phyloP scores from a whole-genome alignment of 1,140 invertebrate species.

The Cataglyphis hispanica region DNA sequence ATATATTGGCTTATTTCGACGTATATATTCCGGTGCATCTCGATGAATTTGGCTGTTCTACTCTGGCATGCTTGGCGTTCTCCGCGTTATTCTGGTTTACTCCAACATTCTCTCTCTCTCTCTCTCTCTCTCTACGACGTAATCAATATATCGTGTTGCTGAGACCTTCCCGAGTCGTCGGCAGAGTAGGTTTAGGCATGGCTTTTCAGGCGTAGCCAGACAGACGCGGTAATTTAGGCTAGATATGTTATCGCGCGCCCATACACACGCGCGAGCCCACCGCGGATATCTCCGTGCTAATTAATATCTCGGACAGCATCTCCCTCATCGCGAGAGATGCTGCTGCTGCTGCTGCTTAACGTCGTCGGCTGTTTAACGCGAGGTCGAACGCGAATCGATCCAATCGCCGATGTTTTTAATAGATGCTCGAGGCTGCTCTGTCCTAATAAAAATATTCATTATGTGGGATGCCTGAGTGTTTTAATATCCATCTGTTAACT shows the following conservation, averaged over 20 bases:
- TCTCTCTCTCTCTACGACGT: slow-evolving; percentile 8
- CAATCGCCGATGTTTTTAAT: slow-evolving; percentile 33
- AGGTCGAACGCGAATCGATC: slow-evolving; percentile 38
- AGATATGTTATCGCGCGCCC: slow-evolving; percentile 45
- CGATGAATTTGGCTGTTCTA: slow-evolving; percentile 57
- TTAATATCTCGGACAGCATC: slow-evolving; percentile 59
- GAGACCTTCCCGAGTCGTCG: slow-evolving; percentile 55
- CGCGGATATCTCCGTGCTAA: slow-evolving; percentile 45
- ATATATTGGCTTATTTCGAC: slow-evolving; percentile 60
- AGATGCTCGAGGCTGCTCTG: slow-evolving; percentile 14
- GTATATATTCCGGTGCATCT: slow-evolving; percentile 56
- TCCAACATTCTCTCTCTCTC: slow-evolving; percentile 23
- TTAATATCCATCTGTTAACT: neutral
- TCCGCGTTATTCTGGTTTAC: slow-evolving; percentile 55
- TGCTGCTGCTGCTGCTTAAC: neutral
- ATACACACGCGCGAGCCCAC: neutral
- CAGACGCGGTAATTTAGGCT: slow-evolving; percentile 13
- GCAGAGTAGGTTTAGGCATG: slow-evolving; percentile 44
- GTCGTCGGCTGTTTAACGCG: slow-evolving; percentile 7
- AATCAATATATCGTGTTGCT: slow-evolving; percentile 60
- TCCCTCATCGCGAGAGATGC: neutral
- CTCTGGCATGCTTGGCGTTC: slow-evolving; percentile 44
- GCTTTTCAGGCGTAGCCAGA: slow-evolving; percentile 50
- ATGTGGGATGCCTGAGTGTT: neutral
- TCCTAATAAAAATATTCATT: slow-evolving; percentile 33